These are phyloP conservation scores for Lagorchestes hirsutus DNA, from an alignment of 2,797 vertebrate genomes.

Conservation along the genomic window DNA sequence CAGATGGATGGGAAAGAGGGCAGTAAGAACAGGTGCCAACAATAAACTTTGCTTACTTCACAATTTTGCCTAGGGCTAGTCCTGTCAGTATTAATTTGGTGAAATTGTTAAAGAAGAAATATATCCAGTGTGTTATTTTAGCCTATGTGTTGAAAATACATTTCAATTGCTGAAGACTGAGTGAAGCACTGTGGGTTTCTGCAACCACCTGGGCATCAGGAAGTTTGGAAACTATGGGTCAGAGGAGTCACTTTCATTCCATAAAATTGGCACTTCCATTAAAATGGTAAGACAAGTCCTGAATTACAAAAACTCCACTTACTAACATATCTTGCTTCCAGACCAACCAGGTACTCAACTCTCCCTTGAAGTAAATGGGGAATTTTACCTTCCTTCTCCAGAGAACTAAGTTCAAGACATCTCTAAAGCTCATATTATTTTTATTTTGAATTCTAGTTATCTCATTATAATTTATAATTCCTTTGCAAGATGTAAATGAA, in stretches of 20 bases:
- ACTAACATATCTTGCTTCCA: neutral
- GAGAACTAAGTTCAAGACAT: neutral
- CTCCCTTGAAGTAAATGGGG: neutral
- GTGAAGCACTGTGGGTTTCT: neutral
- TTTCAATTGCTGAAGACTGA: slow-evolving; percentile 7
- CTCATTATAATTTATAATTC: neutral
- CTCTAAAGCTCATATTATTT: neutral
- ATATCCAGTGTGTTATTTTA: neutral
- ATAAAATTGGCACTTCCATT: neutral
- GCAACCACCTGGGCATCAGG: neutral
- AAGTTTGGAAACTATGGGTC: slow-evolving; percentile 3
- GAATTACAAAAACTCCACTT: neutral
- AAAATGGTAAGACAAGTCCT: neutral
- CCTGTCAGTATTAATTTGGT: neutral
- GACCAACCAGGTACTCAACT: neutral
- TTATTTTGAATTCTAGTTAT: neutral
- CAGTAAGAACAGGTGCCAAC: neutral
- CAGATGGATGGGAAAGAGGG: neutral
- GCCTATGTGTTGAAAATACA: neutral
- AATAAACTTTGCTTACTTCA: neutral
- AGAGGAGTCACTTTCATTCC: slow-evolving; percentile 10
- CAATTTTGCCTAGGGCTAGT: neutral
- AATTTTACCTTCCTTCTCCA: neutral
- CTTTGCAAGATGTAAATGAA: neutral
- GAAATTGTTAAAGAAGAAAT: neutral